Percentiles rank a stretch among this genome's conserved stretches.
These are phyloP conservation scores for Hirudinaria manillensis DNA, from an alignment of 2,888 invertebrate genomes.

Conservation along the genomic window DNA sequence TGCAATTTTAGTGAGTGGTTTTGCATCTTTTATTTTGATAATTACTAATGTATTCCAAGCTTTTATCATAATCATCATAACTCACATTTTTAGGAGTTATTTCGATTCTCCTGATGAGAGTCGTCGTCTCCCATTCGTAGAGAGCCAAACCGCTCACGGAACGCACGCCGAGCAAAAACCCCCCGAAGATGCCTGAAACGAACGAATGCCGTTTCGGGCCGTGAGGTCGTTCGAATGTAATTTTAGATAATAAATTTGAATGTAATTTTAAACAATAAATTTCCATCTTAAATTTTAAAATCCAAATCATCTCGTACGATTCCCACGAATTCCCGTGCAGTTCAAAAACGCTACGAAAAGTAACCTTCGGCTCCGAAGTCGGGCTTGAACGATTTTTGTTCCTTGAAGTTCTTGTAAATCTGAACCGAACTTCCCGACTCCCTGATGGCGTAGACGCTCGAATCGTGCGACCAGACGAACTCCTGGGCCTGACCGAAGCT, in stretches of 20 bases:
- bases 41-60: background rate
- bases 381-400: slow-evolving; percentile 87
- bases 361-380: slow-evolving; percentile 89
- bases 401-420: slow-evolving; percentile 96
- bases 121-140: slow-evolving; percentile 93
- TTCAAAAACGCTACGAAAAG: too few relatives aligned
- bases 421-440: slow-evolving; percentile 82
- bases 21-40: background rate
- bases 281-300: too few relatives aligned
- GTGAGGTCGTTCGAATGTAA: too few relatives aligned
- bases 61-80: background rate
- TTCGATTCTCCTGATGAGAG: slow-evolving; percentile 87
- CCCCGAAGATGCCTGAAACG: slow-evolving; percentile 76
- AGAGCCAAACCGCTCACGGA: slow-evolving; percentile 86
- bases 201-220: too few relatives aligned
- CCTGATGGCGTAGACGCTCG: slow-evolving; percentile 73
- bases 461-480: slow-evolving; percentile 87
- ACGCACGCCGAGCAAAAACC: slow-evolving; percentile 80
- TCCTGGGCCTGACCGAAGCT: slow-evolving; percentile 96
- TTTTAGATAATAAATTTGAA: background rate
- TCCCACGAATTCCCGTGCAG: too few relatives aligned
- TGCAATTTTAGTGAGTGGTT: too few relatives aligned
- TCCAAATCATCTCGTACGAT: too few relatives aligned
- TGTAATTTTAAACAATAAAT: background rate
- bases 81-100: slow-evolving; percentile 71